phyloP scores from a whole-genome alignment of 2,888 invertebrate species.

The Dicyrtoma fusca region DNA sequence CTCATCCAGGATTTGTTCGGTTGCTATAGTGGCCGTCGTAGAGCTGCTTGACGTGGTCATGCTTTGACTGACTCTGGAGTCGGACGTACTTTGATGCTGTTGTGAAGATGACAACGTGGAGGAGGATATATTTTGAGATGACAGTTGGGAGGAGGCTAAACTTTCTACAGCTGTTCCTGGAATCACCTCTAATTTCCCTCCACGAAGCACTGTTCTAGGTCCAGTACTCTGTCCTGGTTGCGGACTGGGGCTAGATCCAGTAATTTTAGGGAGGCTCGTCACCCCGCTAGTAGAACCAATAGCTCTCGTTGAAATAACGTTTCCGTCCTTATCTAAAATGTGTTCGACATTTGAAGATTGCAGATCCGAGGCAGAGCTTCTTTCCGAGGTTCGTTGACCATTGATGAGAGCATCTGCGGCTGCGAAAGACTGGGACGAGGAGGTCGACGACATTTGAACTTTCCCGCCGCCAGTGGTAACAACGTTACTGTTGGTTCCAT shows the following conservation, averaged over 20 bases:
- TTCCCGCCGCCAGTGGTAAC: not conserved
- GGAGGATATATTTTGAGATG: slow-evolving; percentile 1
- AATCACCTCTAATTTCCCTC: slow-evolving; percentile 49
- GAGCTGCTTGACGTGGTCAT: slow-evolving; percentile 1
- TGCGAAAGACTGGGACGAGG: slow-evolving; percentile 7
- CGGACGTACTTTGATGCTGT: not conserved
- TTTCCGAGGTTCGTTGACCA: slow-evolving; percentile 31
- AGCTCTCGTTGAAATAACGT: slow-evolving; percentile 20
- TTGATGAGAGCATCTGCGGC: slow-evolving; percentile 6
- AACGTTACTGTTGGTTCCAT: not conserved
- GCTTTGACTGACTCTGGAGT: slow-evolving; percentile 28
- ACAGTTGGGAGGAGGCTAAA: not conserved
- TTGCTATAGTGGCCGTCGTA: not conserved
- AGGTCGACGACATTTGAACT: not conserved
- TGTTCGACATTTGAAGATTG: slow-evolving; percentile 24
- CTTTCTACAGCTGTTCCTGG: slow-evolving; percentile 13
- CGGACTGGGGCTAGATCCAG: not conserved
- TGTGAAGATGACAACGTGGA: not conserved
- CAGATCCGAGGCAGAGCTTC: slow-evolving; percentile 13
- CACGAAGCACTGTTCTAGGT: slow-evolving; percentile 41
- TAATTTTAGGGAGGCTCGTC: slow-evolving; percentile 29
- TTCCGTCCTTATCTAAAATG: slow-evolving; percentile 35
- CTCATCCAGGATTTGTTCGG: slow-evolving; percentile 27
- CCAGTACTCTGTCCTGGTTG: not conserved
- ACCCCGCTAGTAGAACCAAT: not conserved